Percentiles rank a stretch among this genome's conserved stretches.
Conservation (phyloP, 2,888 invertebrate species). For the Heliconius ethilla region DNA sequence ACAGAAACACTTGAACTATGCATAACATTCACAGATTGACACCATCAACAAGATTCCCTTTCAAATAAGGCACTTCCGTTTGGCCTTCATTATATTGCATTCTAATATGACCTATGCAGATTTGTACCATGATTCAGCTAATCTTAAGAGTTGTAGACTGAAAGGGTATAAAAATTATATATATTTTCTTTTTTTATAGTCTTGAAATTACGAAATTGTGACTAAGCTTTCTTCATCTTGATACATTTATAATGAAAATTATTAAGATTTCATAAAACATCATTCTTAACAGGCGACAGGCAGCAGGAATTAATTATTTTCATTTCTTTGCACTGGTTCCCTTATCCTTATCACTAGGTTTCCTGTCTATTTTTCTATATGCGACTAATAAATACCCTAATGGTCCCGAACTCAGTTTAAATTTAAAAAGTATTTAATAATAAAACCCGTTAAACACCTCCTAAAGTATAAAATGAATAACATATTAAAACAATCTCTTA, state of each 20-base stretch:
- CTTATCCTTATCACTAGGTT: no score
- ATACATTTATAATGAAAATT: no score
- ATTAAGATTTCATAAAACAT: neutral
- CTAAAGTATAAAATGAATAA: neutral
- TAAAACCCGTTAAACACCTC: neutral
- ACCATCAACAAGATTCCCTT: conserved; percentile 20
- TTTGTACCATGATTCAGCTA: conserved; percentile 13
- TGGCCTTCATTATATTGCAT: conserved; percentile 10
- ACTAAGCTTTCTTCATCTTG: neutral
- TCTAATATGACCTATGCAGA: conserved; percentile 10
- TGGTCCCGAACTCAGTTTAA: neutral
- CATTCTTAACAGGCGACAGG: no score
- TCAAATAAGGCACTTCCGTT: conserved; percentile 22
- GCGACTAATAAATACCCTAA: no score
- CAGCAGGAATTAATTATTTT: no score
- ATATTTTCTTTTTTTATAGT: neutral
- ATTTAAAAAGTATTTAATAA: neutral
- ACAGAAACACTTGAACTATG: conserved; percentile 17
- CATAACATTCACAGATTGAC: conserved; percentile 18
- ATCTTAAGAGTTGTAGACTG: neutral
- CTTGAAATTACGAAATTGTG: neutral
- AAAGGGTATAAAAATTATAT: neutral
- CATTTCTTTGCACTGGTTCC: no score
- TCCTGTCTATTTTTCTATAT: no score
- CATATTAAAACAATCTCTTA: neutral